These are phyloP conservation scores for Cyanistes caeruleus DNA, from an alignment of 2,113 vertebrate species.

Conservation along the genomic window DNA sequence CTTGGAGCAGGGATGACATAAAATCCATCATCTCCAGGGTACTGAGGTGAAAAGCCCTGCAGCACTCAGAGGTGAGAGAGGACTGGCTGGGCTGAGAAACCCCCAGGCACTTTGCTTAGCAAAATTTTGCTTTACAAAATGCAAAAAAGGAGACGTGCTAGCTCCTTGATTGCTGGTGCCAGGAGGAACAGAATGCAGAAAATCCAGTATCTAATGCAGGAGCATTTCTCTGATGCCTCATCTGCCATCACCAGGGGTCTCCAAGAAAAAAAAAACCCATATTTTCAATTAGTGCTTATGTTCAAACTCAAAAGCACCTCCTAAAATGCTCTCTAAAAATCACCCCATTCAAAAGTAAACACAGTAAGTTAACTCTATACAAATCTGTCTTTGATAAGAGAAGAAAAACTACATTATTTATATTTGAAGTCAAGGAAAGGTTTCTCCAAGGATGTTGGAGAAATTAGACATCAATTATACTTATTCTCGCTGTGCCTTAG, in stretches of 20 bases:
- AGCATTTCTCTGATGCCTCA: not conserved
- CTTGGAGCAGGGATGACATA: not conserved
- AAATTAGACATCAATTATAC: not conserved
- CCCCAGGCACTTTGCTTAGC: not conserved
- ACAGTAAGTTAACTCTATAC: not conserved
- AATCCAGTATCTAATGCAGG: not conserved
- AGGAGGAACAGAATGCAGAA: not conserved
- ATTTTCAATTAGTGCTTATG: not conserved
- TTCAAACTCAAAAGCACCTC: not conserved
- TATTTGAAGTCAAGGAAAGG: not conserved
- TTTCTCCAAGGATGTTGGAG: not conserved
- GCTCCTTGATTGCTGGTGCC: not conserved
- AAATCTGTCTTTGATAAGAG: not conserved
- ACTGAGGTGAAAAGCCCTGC: not conserved
- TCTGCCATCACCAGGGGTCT: not conserved
- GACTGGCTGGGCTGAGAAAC: not conserved
- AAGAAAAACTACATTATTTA: not conserved
- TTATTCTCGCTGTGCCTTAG: not conserved
- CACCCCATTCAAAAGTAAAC: not conserved
- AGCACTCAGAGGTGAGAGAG: not conserved
- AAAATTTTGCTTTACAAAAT: not conserved
- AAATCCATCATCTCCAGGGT: not conserved
- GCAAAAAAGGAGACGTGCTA: accelerated
- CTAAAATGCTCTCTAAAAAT: not conserved
- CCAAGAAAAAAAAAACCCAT: not conserved